Evolutionary conservation across 1,140 invertebrate genomes (phyloP).

Genomic region (Zaprionus africanus): DNA sequence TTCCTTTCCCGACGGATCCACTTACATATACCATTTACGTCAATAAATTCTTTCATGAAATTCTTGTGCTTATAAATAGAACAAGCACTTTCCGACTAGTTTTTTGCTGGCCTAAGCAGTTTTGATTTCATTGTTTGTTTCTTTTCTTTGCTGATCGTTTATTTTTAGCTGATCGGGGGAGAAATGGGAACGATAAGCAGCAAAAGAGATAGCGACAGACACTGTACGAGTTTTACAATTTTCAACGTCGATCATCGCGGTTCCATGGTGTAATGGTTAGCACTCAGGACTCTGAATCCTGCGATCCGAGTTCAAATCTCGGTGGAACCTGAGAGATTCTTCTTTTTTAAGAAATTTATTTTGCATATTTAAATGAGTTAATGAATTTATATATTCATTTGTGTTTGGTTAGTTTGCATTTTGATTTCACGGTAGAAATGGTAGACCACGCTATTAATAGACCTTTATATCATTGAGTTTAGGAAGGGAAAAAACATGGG

Average conservation of each 20-base stretch:
- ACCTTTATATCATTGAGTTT: background rate
- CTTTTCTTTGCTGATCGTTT: constrained; percentile 8
- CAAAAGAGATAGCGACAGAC: background rate
- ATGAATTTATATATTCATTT: background rate
- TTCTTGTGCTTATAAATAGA: constrained; percentile 5
- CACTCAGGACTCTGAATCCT: constrained; percentile 96
- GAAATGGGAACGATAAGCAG: constrained; percentile 1
- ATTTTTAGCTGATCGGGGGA: constrained; percentile 1
- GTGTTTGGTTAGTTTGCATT: background rate
- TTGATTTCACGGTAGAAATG: background rate
- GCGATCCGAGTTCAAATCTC: constrained; percentile 95
- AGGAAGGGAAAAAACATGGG: too few species aligned
- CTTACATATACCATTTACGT: constrained; percentile 1
- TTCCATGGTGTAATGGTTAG: constrained; percentile 96
- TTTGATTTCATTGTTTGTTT: constrained; percentile 1
- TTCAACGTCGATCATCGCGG: constrained; percentile 27
- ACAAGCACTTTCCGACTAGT: background rate
- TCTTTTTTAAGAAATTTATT: background rate
- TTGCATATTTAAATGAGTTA: background rate
- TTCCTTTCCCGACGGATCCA: constrained; percentile 7
- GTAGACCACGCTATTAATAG: background rate
- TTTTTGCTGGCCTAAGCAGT: constrained; percentile 1
- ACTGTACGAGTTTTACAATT: background rate
- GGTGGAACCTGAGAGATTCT: constrained; percentile 87
- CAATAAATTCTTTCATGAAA: background rate